Base-by-base conservation (phyloP, 2,113 vertebrate genomes). In the Equus quagga region DNA sequence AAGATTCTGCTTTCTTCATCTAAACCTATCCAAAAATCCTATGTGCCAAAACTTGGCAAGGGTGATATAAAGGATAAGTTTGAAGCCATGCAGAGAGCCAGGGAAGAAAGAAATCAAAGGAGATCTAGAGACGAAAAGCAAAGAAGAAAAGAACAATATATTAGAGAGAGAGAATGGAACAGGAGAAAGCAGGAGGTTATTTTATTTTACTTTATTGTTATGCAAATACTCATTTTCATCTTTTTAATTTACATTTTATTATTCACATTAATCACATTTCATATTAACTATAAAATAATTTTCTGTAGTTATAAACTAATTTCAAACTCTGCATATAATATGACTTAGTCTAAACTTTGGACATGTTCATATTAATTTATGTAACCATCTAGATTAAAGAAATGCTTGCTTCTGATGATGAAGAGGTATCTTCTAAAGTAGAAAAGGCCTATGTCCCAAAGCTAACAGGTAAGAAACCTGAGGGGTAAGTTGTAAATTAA, bases 381-480 rank as follows among this genome's bases (percentile, higher is more conserved):
- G 98, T 97, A 80, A 88, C 83, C 75, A 90, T 97, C 85, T 89
- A 99, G 99, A 99, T 99, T 93, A 99, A 99, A 98, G 99, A 99
- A 96, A 98, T 99, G 56, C 99, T 99, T 5, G 99, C 99, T 92
- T 99, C 99, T 96, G 99, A 99, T 95, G 99, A 99, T 98, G 99
- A 99, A 31, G 99, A 99, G 8, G 94, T 98, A 73, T 98, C 99
- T 8, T 98, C 98, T 92, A 99, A 99, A 98, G 96, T 97, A 79
- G 99, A 99, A 94, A 99, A 99, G 98, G 99, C 99, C 44, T 99
- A 99, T 41, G 99, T 99, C 86, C 99, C 99, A 97, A 99, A 99
- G 98, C 99, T 99, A 56, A 99, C 99, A 99, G 99, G 99, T 99
- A 99, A 99, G 99, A 94, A 28, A 31, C 33, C 19, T 0, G n/a